phyloP scores from a whole-genome alignment of 2,113 vertebrate species.

The Trichomycterus rosablanca region DNA sequence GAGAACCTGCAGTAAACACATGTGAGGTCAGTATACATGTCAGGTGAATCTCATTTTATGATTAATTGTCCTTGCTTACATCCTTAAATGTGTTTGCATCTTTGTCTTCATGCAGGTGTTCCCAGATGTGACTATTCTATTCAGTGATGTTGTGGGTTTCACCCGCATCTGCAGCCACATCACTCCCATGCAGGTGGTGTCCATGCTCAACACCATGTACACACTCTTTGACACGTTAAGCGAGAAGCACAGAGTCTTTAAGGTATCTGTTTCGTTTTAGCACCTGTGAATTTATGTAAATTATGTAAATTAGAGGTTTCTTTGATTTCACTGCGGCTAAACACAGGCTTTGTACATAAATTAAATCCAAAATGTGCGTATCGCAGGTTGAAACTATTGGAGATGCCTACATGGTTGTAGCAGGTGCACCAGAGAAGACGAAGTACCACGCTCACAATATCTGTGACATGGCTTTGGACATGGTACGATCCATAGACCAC shows the following conservation, averaged over 20 bases:
- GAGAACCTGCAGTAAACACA: constrained; percentile 70
- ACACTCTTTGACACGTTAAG: constrained; percentile 71
- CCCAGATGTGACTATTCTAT: constrained; percentile 69
- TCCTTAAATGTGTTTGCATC: too few species aligned
- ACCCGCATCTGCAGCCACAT: constrained; percentile 71
- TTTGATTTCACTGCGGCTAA: too few species aligned
- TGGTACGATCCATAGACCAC: constrained; percentile 70
- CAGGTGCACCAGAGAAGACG: constrained; percentile 68
- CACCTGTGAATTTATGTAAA: too few species aligned
- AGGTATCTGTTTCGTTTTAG: constrained; percentile 54
- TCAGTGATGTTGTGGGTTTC: constrained; percentile 70
- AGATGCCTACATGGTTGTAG: constrained; percentile 69
- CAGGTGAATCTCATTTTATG: neutral
- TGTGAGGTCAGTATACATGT: constrained; percentile 61
- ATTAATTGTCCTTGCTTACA: too few species aligned
- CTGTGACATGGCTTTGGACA: constrained; percentile 72
- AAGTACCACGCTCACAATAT: constrained; percentile 72
- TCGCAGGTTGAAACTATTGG: constrained; percentile 65
- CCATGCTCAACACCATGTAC: constrained; percentile 72
- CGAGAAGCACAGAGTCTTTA: constrained; percentile 69
- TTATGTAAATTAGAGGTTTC: too few species aligned
- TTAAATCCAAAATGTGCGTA: too few species aligned
- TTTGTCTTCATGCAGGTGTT: constrained; percentile 63
- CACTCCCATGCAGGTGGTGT: constrained; percentile 69
- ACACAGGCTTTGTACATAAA: too few species aligned